A percentile compares a stretch with the other conserved stretches of the same genome.
phyloP scores from a whole-genome alignment of 2,888 invertebrate genomes.

The Zootermopsis nevadensis region DNA sequence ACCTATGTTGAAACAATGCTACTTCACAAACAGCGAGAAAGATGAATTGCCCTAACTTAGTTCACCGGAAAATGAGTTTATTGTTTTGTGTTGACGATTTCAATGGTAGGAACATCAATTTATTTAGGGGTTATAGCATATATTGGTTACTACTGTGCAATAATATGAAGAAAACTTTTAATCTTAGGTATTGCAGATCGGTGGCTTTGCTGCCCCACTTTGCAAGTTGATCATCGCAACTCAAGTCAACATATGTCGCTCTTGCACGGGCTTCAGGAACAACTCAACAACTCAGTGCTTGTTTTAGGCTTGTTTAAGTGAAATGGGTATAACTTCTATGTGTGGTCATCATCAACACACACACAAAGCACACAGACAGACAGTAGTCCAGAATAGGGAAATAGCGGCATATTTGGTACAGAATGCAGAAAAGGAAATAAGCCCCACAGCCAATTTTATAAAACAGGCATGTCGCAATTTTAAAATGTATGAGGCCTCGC shows the following conservation, averaged over 20 bases:
- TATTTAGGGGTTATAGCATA: no score
- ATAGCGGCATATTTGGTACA: neutral
- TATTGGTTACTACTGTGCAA: no score
- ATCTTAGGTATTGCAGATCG: no score
- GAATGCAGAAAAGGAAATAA: neutral
- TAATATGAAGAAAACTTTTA: no score
- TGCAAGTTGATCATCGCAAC: no score
- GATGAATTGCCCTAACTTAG: no score
- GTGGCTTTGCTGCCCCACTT: no score
- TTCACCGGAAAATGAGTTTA: no score
- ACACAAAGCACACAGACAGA: neutral
- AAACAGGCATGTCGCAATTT: constrained; percentile 37
- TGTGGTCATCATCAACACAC: neutral
- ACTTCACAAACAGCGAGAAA: no score
- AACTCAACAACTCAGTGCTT: constrained; percentile 17
- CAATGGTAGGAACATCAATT: no score
- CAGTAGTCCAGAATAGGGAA: neutral
- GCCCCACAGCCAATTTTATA: constrained; percentile 28
- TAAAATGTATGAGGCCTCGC: constrained; percentile 17
- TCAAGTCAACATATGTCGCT: neutral
- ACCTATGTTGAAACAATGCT: no score
- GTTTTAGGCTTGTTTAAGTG: constrained; percentile 30
- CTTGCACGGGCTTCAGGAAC: neutral
- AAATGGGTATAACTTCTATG: constrained; percentile 18
- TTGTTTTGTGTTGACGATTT: no score